Conservation (phyloP, 2,797 vertebrate species). For the Sebastolobus altivelis region DNA sequence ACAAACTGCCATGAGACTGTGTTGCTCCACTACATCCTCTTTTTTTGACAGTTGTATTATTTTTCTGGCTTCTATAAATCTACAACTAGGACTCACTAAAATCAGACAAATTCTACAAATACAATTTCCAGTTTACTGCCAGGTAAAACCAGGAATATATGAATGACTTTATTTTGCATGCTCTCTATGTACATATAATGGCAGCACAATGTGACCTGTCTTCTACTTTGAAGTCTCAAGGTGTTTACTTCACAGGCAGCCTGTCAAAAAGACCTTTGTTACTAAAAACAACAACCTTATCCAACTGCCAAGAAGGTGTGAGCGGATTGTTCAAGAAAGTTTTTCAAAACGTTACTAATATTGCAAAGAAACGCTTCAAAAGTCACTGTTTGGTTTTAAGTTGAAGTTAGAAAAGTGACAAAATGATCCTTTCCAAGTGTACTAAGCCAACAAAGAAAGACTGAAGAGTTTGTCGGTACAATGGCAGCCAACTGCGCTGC, state of each 20-base stretch:
- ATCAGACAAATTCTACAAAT: background rate
- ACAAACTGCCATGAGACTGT: no score
- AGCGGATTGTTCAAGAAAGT: background rate
- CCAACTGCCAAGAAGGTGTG: slow-evolving; percentile 1
- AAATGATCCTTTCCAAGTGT: slow-evolving; percentile 51
- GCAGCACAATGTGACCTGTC: background rate
- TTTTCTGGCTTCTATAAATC: background rate
- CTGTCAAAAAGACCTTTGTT: background rate
- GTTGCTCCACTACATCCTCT: no score
- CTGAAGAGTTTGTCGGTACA: slow-evolving; percentile 37
- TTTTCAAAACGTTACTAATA: slow-evolving; percentile 15
- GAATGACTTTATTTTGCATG: background rate
- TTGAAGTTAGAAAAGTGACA: slow-evolving; percentile 47
- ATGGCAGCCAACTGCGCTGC: slow-evolving; percentile 46
- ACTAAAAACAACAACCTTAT: background rate
- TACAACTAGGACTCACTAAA: background rate
- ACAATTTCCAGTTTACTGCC: background rate
- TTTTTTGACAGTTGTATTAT: background rate
- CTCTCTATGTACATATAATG: background rate
- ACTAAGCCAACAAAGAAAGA: slow-evolving; percentile 51
- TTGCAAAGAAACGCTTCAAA: slow-evolving; percentile 19
- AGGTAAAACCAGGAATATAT: background rate
- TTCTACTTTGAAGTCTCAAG: background rate
- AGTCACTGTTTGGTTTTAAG: slow-evolving; percentile 6
- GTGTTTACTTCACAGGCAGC: background rate